These are phyloP conservation scores for Diadegma fenestrale DNA, from an alignment of 2,888 invertebrate genomes.

Conservation along the genomic window DNA sequence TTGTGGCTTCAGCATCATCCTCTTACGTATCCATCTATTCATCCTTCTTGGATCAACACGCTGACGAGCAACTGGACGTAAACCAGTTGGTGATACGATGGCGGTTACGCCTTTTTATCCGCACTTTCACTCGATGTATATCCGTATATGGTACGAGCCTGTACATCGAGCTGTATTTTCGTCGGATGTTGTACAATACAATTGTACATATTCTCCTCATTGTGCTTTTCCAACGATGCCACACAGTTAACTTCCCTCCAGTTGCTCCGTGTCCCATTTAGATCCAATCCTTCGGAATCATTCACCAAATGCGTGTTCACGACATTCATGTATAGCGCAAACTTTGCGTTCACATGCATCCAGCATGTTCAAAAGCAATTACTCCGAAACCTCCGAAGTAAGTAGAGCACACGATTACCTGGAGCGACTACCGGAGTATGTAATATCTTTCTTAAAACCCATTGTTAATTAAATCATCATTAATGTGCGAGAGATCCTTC, in stretches of 20 bases:
- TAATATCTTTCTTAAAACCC: neutral
- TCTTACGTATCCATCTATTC: constrained; percentile 62
- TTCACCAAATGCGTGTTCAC: constrained; percentile 28
- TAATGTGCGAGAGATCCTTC: neutral
- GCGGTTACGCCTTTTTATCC: constrained; percentile 9
- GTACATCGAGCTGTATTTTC: constrained; percentile 5
- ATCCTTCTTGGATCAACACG: constrained; percentile 44
- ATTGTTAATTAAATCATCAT: neutral
- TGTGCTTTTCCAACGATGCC: constrained; percentile 22
- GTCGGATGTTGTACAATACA: constrained; percentile 14
- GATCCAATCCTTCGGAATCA: constrained; percentile 26
- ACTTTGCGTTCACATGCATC: constrained; percentile 10
- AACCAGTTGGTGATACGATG: neutral
- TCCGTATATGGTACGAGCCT: neutral
- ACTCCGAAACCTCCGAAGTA: neutral
- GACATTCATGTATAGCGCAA: constrained; percentile 16
- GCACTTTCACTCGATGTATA: neutral
- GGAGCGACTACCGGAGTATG: neutral
- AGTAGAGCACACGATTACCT: neutral
- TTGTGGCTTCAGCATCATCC: constrained; percentile 53
- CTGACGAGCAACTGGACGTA: neutral
- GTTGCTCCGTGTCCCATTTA: constrained; percentile 27
- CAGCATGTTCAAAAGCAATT: neutral
- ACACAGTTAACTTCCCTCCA: constrained; percentile 39
- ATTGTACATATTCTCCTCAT: constrained; percentile 40